Evolutionary conservation across 2,797 vertebrate species (phyloP).

Genomic region (Pantherophis vulpinus): DNA sequence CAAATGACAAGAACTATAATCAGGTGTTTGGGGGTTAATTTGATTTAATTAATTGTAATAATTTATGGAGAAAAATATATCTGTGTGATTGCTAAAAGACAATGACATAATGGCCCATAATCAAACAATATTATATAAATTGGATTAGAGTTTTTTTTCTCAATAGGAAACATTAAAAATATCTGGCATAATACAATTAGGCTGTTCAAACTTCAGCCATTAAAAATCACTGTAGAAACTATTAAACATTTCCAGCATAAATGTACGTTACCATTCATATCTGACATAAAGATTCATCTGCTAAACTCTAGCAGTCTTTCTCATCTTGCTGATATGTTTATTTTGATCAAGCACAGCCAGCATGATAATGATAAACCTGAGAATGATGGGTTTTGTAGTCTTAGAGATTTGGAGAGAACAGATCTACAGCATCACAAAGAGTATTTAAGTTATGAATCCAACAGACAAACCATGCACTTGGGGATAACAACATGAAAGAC

Average conservation of each 20-base stretch:
- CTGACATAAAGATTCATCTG: background rate
- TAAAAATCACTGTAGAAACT: background rate
- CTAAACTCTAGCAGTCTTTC: background rate
- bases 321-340: background rate
- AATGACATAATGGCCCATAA: background rate
- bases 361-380: background rate
- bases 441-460: background rate
- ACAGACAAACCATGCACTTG: background rate
- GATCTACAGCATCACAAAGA: background rate
- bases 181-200: background rate
- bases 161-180: background rate
- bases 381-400: background rate
- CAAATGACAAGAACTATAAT: background rate
- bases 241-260: background rate
- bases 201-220: background rate
- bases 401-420: background rate
- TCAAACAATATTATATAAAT: background rate
- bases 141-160: background rate
- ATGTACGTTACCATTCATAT: background rate
- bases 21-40: background rate
- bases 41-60: background rate
- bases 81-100: background rate
- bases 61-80: fast-evolving
- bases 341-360: background rate
- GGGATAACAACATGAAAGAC: background rate